phyloP scores from a whole-genome alignment of 1,140 invertebrate species.

The Andricus grossulariae region DNA sequence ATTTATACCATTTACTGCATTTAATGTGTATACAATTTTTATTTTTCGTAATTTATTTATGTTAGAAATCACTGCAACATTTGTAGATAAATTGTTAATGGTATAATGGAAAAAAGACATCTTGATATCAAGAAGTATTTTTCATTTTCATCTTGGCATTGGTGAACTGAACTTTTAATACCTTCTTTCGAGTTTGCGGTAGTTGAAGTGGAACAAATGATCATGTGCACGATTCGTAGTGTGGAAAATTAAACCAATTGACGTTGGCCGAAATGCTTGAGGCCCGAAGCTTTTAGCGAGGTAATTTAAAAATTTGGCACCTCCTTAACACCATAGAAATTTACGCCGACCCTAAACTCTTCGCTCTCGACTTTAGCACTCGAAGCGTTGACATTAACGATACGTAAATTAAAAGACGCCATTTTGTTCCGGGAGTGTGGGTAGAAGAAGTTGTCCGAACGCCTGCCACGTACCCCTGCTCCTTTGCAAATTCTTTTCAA shows the following conservation, averaged over 20 bases:
- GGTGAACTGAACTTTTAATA: no score
- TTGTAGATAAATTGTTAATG: no score
- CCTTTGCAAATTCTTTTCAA: conserved; percentile 1
- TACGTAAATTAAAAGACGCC: conserved; percentile 54
- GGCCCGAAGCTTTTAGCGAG: conserved; percentile 10
- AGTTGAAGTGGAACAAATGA: no score
- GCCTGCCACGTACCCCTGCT: not conserved
- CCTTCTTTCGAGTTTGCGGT: no score
- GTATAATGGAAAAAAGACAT: no score
- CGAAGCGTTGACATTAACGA: conserved; percentile 46
- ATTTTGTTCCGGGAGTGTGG: conserved; percentile 48
- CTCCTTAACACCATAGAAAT: conserved; percentile 49
- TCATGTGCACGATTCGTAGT: no score
- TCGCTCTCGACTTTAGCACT: conserved; percentile 26
- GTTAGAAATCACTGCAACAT: no score
- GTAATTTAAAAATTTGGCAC: conserved; percentile 52
- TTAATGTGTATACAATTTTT: not conserved
- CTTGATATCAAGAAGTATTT: no score
- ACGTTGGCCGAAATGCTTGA: not conserved
- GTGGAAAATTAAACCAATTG: not conserved
- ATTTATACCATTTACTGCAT: conserved; percentile 2
- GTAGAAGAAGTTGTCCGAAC: conserved; percentile 46
- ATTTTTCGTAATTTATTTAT: no score
- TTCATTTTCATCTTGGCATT: no score
- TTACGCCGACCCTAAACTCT: conserved; percentile 47